Base-by-base conservation (phyloP, 2,113 vertebrate species). In the Ovis canadensis region DNA sequence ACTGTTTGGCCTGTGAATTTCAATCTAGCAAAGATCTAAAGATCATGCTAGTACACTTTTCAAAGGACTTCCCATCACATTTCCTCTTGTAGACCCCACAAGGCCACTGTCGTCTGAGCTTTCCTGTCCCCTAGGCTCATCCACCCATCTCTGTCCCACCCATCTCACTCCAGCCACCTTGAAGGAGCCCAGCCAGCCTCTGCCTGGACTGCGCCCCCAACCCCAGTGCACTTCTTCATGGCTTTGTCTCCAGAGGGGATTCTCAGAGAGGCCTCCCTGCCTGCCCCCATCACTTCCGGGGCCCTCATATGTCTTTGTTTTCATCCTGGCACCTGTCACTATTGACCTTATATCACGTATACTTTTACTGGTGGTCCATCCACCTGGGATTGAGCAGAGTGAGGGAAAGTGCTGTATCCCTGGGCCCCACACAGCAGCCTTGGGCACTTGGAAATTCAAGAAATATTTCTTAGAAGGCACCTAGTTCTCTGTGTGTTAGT, bases 141-240 rank as follows among this genome's bases (percentile, higher is more conserved):
- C 67, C 43, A 23, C 50, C 43, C 13, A 6, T 21, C 27, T 50
- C 55, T 52, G 15, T 14, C 55, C 21, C 14, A 25, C 12, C n/a
- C 7, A 15, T 13, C 77, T 57, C 78, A 7, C 86, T 48, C 36
- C 84, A 50, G 62, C 10, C 45, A 16, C n/a, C 84, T 43, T 27
- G 0, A 27, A 64, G 57, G 43, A 91, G 11, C 7, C 50, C 15
- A 33, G 23, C 21, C 17, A 17, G 13, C 36, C 52, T 71, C 52
- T 45, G n/a, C 40, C 52, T 31, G 15, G 62, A 80, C n/a, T 4
- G 52, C 2, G 6, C 8, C 5, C 60, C 5, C 0, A 3, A 3
- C 10, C 43, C 40, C 40, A 14, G 2, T 43, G 23, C 2, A 11
- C 17, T 16, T 43, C 60, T 13, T 33, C 3, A 7, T n/a, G 50